Conservation (phyloP, 2,888 invertebrate species). For the Ditylenchus weischeri region DNA sequence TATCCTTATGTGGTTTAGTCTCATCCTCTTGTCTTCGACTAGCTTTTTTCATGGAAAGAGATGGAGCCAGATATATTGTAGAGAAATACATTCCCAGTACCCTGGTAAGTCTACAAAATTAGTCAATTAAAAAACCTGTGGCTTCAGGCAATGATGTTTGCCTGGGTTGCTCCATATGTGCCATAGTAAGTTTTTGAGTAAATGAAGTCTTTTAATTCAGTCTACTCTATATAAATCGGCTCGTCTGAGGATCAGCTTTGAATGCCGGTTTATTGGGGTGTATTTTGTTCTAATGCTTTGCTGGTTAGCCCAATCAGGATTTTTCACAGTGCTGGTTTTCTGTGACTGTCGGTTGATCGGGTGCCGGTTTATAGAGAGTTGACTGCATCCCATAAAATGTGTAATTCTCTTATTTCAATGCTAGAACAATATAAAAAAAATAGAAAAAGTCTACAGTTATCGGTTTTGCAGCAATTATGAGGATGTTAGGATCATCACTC, state of each 20-base stretch:
- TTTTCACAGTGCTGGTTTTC: too few relatives aligned
- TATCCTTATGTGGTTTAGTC: slow-evolving; percentile 34
- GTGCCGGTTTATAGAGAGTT: too few relatives aligned
- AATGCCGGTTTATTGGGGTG: too few relatives aligned
- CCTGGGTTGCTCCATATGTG: slow-evolving; percentile 51
- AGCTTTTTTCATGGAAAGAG: slow-evolving; percentile 48
- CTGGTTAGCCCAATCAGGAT: too few relatives aligned
- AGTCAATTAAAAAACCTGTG: neutral
- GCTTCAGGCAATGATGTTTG: slow-evolving; percentile 52
- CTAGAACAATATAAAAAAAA: too few relatives aligned
- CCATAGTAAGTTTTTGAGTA: slow-evolving; percentile 16
- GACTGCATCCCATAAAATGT: too few relatives aligned
- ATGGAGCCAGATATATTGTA: slow-evolving; percentile 52
- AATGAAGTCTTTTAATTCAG: too few relatives aligned
- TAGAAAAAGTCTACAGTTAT: too few relatives aligned
- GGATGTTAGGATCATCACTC: slow-evolving; percentile 57
- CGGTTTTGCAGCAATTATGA: slow-evolving; percentile 43
- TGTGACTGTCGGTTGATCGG: too few relatives aligned
- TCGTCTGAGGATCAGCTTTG: too few relatives aligned
- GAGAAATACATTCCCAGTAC: slow-evolving; percentile 49
- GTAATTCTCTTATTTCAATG: too few relatives aligned
- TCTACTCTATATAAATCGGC: neutral
- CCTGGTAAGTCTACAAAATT: slow-evolving; percentile 15
- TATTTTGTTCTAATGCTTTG: too few relatives aligned
- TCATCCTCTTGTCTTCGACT: slow-evolving; percentile 53